Base-by-base conservation (phyloP, 92 coral and sea anemone species). In the Siderastrea siderea region DNA sequence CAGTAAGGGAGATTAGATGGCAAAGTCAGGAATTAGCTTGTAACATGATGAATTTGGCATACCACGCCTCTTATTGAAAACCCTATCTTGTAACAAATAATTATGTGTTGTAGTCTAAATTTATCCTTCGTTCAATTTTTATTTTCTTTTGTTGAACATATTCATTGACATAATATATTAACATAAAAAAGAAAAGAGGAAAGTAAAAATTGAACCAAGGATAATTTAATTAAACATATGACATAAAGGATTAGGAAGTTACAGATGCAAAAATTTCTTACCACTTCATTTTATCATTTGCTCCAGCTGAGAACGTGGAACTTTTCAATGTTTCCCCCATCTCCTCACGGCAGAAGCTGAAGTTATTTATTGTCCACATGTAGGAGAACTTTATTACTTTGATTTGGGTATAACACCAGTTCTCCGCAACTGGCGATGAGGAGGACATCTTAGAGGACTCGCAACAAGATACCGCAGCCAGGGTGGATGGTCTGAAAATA, bases 281-380 rank as follows among this genome's bases (percentile, higher is more conserved):
- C 99, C 99, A 98, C 87, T 98, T 98, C 99, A 98, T 98, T 90
- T 98, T 98, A 79, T 98, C 99, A 87, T 96, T 98, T 49, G 96
- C 99, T 6, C 99, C 99, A 88, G 99, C 98, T 48, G 99, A 98
- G 77, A 98, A 98, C 65, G 98, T 98, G 38, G 99, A 98, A 88
- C 99, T 98, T 84, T 98, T 98, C 50, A 98, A 86, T 3, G 99
- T 98, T 74, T 98, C 99, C 59, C 99, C 99, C 96, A 98, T 98
- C 81, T 98, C 99, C 72, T 98, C 99, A 3, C 98, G 94, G 63
- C 99, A 98, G 87, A 94, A 98, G 79, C 98, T 98, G 85, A 98
- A 98, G 78, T 98, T 98, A 60, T 98, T 96, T 44, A 98, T 98
- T 53, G 99, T 98, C 99, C 99, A 98, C 98, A 98, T 98, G 77